phyloP scores from a whole-genome alignment of 2,888 invertebrate genomes.

The Micoletzkya japonica region DNA sequence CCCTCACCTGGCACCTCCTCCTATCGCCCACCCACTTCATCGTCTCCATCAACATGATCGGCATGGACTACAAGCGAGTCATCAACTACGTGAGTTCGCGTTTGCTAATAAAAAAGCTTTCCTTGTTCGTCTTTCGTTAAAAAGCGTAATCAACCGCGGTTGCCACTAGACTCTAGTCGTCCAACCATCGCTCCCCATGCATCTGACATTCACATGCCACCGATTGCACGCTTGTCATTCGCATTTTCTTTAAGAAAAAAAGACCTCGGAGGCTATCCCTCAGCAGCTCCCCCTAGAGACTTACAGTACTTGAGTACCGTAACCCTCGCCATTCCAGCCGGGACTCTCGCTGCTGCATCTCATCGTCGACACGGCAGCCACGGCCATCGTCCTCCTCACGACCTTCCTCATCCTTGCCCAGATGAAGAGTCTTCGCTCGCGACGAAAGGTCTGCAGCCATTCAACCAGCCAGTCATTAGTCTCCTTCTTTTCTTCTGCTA shows the following conservation, averaged over 20 bases:
- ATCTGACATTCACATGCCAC: no score
- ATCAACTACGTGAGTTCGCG: constrained; percentile 15
- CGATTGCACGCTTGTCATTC: no score
- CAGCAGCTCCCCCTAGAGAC: no score
- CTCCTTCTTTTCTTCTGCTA: not conserved
- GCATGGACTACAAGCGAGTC: constrained; percentile 9
- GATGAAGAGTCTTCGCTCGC: constrained; percentile 9
- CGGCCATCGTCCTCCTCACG: constrained; percentile 9
- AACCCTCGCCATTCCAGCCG: constrained; percentile 22
- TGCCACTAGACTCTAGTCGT: no score
- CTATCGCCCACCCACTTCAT: constrained; percentile 20
- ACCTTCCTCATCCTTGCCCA: constrained; percentile 12
- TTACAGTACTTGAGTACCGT: no score
- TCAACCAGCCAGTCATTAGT: not conserved
- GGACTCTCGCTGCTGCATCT: constrained; percentile 27
- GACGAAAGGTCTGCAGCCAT: not conserved
- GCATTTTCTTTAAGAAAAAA: not conserved
- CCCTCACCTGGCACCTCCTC: constrained; percentile 26
- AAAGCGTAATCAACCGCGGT: no score
- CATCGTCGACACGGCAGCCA: constrained; percentile 6
- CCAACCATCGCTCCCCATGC: no score
- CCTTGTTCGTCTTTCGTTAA: no score
- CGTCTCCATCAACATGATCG: constrained; percentile 3
- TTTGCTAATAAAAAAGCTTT: no score
- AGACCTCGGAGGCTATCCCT: not conserved